Conservation (phyloP, 2,888 invertebrate species). For the Phalera bucephala region DNA sequence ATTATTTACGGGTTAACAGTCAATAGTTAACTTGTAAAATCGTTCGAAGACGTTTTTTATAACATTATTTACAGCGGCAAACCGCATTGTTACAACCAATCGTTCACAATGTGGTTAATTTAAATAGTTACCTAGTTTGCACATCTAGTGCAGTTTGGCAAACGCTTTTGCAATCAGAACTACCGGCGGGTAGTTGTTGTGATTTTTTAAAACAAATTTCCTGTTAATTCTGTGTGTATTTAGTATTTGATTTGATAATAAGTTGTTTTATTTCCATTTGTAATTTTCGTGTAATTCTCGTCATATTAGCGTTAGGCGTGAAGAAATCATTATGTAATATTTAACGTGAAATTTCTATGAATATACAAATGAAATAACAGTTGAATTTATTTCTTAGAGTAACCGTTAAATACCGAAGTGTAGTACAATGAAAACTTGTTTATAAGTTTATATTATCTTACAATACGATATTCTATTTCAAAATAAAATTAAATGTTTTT, state of each 20-base stretch:
- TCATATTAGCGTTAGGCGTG: background rate
- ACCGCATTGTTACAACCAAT: conserved; percentile 30
- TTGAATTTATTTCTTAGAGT: conserved; percentile 5
- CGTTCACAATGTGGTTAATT: conserved; percentile 18
- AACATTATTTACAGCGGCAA: conserved; percentile 22
- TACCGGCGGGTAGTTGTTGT: conserved; percentile 14
- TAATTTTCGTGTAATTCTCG: background rate
- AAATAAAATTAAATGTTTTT: too few species aligned
- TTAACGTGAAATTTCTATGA: background rate
- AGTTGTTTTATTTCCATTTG: background rate
- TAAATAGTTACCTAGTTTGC: conserved; percentile 24
- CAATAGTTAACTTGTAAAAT: conserved; percentile 1
- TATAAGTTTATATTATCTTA: too few species aligned
- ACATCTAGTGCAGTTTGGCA: conserved; percentile 29
- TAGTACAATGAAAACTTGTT: too few species aligned
- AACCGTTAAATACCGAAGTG: too few species aligned
- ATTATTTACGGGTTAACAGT: background rate
- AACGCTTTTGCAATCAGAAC: conserved; percentile 14
- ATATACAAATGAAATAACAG: too few species aligned
- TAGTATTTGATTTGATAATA: conserved; percentile 6
- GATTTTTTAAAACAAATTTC: conserved; percentile 5
- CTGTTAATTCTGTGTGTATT: background rate
- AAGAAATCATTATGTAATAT: background rate
- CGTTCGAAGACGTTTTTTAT: conserved; percentile 13
- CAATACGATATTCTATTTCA: too few species aligned